These are phyloP conservation scores for Branchipolynoe longqiensis DNA, from an alignment of 2,888 invertebrate genomes.

Conservation along the genomic window DNA sequence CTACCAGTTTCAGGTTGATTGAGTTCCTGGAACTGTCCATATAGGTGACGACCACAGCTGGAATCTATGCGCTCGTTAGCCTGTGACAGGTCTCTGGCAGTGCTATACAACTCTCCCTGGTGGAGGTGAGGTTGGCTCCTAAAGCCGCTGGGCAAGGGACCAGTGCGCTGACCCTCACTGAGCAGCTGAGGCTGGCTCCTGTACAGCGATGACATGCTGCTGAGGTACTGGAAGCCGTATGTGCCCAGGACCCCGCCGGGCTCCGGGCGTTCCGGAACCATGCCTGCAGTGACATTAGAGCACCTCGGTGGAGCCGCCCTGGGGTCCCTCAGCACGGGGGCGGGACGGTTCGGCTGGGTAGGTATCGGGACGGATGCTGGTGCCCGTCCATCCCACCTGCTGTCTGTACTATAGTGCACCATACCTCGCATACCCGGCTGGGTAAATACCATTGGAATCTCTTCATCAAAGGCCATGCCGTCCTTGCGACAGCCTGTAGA, in stretches of 20 bases:
- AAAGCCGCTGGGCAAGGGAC: neutral
- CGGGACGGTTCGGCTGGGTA: conserved; percentile 9
- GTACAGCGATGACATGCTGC: neutral
- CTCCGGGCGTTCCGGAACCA: neutral
- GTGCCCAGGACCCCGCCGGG: no score
- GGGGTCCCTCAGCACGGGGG: conserved; percentile 10
- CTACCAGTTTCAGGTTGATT: no score
- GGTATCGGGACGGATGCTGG: conserved; percentile 1
- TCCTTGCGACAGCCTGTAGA: no score
- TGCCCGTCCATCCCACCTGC: neutral
- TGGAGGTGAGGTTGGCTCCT: conserved; percentile 31
- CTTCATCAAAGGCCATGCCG: no score
- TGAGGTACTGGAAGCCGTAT: neutral
- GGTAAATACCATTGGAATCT: neutral
- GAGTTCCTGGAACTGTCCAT: no score
- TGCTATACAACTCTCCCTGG: neutral
- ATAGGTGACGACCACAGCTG: no score
- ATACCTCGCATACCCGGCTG: neutral
- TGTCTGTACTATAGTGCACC: neutral
- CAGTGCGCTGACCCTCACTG: neutral
- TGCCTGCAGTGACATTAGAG: neutral
- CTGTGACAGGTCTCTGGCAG: neutral
- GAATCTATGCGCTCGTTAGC: no score
- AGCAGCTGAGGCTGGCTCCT: conserved; percentile 18
- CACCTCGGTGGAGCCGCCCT: neutral